phyloP scores from a whole-genome alignment of 2,797 vertebrate species.

The Rallus crepitans region DNA sequence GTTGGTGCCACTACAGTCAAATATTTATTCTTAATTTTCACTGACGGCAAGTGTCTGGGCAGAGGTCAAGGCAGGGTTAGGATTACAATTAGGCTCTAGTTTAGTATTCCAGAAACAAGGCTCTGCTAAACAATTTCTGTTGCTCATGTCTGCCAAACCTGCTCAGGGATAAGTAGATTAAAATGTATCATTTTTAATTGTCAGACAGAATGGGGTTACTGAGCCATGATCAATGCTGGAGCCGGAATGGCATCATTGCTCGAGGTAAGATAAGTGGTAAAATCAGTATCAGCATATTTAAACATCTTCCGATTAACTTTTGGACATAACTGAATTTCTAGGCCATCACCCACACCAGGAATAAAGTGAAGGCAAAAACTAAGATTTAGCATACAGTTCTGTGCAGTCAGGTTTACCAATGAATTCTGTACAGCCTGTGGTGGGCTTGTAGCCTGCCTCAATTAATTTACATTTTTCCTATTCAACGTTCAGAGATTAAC shows the following conservation, averaged over 20 bases:
- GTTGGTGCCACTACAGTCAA: background rate
- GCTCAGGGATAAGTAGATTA: slow-evolving; percentile 69
- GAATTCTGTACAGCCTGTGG: background rate
- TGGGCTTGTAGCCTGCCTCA: background rate
- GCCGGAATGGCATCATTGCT: slow-evolving; percentile 49
- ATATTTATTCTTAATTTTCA: slow-evolving; percentile 44
- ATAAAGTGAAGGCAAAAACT: background rate
- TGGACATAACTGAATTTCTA: slow-evolving; percentile 35
- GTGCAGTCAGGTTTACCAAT: background rate
- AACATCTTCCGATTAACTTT: slow-evolving; percentile 54
- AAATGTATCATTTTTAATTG: slow-evolving; percentile 74
- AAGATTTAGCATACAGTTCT: background rate
- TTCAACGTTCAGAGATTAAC: background rate
- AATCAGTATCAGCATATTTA: slow-evolving; percentile 66
- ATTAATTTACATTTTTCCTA: background rate
- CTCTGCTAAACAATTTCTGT: slow-evolving; percentile 44
- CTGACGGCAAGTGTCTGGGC: background rate
- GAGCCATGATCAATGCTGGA: slow-evolving; percentile 60
- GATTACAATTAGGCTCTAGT: slow-evolving; percentile 13
- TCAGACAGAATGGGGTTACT: slow-evolving; percentile 72
- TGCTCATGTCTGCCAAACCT: slow-evolving; percentile 59
- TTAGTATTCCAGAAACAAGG: slow-evolving; percentile 39
- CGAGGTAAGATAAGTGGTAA: slow-evolving; percentile 66
- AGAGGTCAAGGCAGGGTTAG: slow-evolving; percentile 51
- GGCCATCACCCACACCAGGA: background rate